These are phyloP conservation scores for Macrocentrus cingulum DNA, from an alignment of 1,140 invertebrate species.

Conservation along the genomic window DNA sequence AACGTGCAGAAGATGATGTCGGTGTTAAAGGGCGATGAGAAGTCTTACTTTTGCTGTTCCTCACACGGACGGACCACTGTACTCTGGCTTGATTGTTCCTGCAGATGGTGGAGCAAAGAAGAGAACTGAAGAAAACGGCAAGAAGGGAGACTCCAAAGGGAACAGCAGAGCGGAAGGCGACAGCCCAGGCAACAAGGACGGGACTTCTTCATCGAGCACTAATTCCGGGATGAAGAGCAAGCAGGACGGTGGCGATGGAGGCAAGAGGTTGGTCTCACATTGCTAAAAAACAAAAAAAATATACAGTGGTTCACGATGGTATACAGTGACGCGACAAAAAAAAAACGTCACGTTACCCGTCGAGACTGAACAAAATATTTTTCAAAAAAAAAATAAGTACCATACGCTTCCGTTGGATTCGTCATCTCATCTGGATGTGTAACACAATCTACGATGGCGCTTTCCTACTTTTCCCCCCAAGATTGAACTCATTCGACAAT, in stretches of 20 bases:
- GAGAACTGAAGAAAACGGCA: conserved; percentile 54
- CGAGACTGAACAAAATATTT: conserved; percentile 38
- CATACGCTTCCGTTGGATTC: conserved; percentile 37
- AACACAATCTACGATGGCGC: conserved; percentile 36
- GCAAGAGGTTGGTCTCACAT: conserved; percentile 61
- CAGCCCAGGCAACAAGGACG: conserved; percentile 50
- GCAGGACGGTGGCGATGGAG: conserved; percentile 53
- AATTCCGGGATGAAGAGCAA: conserved; percentile 54
- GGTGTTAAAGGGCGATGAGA: conserved; percentile 41
- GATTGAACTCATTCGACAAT: conserved; percentile 43
- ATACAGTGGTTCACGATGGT: conserved; percentile 43
- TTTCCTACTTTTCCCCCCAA: conserved; percentile 36
- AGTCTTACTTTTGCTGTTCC: conserved; percentile 25
- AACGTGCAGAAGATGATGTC: conserved; percentile 1
- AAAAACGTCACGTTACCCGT: conserved; percentile 24
- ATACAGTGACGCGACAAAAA: conserved; percentile 35
- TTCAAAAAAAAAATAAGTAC: conserved; percentile 18
- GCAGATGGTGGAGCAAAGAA: conserved; percentile 60
- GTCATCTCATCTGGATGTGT: conserved; percentile 34
- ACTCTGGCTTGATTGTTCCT: conserved; percentile 60
- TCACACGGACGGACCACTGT: conserved; percentile 50
- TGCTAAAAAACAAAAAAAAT: conserved; percentile 43
- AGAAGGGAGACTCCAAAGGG: conserved; percentile 55
- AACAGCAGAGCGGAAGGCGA: conserved; percentile 49
- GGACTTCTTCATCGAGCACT: conserved; percentile 43